Conservation (phyloP, 2,113 vertebrate species). For the Oncorhynchus mykiss region DNA sequence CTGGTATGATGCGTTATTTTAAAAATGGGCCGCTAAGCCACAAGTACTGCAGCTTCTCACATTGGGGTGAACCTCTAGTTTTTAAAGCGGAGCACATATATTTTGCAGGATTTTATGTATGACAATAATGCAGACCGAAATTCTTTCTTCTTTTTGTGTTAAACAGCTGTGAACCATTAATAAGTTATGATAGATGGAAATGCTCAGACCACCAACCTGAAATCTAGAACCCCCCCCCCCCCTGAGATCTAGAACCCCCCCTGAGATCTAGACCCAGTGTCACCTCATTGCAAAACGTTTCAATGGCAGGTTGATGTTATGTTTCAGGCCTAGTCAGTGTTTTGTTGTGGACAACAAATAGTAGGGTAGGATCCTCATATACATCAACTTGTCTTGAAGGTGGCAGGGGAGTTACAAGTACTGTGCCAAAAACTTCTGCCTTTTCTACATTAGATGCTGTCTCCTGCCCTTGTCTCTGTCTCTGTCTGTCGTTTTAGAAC, state of each 20-base stretch:
- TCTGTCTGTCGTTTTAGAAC: no score
- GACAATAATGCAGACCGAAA: conserved; percentile 58
- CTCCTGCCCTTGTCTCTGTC: not conserved
- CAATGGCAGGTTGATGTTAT: not conserved
- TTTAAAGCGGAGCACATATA: not conserved
- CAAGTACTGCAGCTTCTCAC: not conserved
- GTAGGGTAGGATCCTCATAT: no score
- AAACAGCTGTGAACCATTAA: not conserved
- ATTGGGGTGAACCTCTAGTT: not conserved
- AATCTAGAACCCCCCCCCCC: no score
- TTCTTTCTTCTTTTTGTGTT: conserved; percentile 58
- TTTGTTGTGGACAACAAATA: no score
- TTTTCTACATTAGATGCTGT: not conserved
- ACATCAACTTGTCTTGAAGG: not conserved
- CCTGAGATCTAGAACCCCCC: not conserved
- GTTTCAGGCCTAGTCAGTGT: no score
- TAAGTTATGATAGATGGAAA: not conserved
- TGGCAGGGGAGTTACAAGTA: not conserved
- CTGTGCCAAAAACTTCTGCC: not conserved
- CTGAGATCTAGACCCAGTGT: not conserved
- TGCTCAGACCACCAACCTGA: no score
- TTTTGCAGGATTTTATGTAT: conserved; percentile 58
- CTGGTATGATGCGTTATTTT: not conserved
- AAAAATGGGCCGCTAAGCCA: no score
- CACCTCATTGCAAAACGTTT: not conserved